Base-by-base conservation (phyloP, 1,140 invertebrate species). In the Drosophila suzukii region DNA sequence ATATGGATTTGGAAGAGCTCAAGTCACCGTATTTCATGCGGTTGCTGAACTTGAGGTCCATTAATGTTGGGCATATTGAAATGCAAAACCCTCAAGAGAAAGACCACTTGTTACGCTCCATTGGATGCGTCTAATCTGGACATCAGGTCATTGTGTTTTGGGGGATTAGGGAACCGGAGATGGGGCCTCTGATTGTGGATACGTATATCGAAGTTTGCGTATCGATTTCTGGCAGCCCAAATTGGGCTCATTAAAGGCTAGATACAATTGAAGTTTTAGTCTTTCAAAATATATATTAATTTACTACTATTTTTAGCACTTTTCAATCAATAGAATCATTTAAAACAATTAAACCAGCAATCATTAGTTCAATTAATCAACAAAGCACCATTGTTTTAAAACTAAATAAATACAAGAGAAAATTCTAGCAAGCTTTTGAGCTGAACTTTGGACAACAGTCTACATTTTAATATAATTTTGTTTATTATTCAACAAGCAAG, bases 1-100 rank as follows among this genome's bases (percentile, higher is more conserved):
- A 61, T 53, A 59, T 49, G 60, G 59, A 80, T 75, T 84, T 51
- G 34, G 49, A 57, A 44, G 49, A 75, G 73, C 73, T 75, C 61
- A 66, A 76, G 77, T 84, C 71, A 65, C 72, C 81, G 65, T 68
- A 67, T 84, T 81, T 81, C 73, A 58, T 78, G 74, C 76, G 78
- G 78, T 70, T 84, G 66, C 55, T 62, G 58, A 70, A 80, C 65
- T 78, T 60, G 50, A 58, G 47, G 81, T 80, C 38, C 65, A 80
- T 79, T 85, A 84, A 84, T 80, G 72, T 47, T 59, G 56, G 70
- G 63, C 75, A 68, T 77, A 75, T 36, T 71, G 65, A 32, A 75
- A 67, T 56, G 71, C 43, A 72, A 80, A 72, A 30, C 60, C 67
- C 56, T 34, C 57, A 56, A 49, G 61, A 53, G 53, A 38, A 12